phyloP scores from a whole-genome alignment of 2,888 invertebrate genomes.

The Coleophora flavipennella region DNA sequence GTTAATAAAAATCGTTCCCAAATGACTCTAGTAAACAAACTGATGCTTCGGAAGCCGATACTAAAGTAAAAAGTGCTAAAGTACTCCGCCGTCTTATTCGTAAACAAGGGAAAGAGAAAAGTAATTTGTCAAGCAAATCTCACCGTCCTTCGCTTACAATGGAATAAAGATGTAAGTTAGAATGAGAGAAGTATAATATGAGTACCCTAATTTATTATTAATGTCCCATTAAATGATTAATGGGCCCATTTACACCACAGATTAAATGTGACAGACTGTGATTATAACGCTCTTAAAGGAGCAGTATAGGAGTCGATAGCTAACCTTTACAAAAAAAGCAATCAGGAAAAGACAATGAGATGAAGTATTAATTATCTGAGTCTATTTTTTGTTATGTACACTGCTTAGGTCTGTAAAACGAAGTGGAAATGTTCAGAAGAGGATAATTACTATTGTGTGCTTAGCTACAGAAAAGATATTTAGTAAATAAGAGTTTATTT shows the following conservation, averaged over 20 bases:
- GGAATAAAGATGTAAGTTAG: slow-evolving; percentile 30
- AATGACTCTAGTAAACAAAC: slow-evolving; percentile 59
- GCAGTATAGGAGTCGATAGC: not conserved
- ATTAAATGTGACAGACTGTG: slow-evolving; percentile 31
- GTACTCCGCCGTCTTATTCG: slow-evolving; percentile 18
- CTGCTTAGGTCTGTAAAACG: too few relatives aligned
- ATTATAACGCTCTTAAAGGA: slow-evolving; percentile 14
- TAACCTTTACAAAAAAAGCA: not conserved
- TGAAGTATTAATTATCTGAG: too few relatives aligned
- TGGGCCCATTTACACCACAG: slow-evolving; percentile 32
- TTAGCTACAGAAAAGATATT: too few relatives aligned
- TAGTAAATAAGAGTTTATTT: too few relatives aligned
- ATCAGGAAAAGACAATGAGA: too few relatives aligned
- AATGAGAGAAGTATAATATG: slow-evolving; percentile 13
- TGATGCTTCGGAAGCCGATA: slow-evolving; percentile 38
- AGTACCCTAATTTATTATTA: slow-evolving; percentile 40
- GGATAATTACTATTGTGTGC: too few relatives aligned
- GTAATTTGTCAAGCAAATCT: slow-evolving; percentile 69
- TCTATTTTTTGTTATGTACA: too few relatives aligned
- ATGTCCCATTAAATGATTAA: slow-evolving; percentile 47
- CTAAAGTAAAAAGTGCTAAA: slow-evolving; percentile 15
- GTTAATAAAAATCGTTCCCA: slow-evolving; percentile 66
- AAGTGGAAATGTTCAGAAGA: too few relatives aligned
- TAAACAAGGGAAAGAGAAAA: slow-evolving; percentile 56
- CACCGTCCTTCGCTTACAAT: slow-evolving; percentile 36